A percentile compares a stretch with the other conserved stretches of the same genome.
These are phyloP conservation scores for Platichthys stellatus DNA, from an alignment of 2,113 vertebrate genomes.

Conservation along the genomic window DNA sequence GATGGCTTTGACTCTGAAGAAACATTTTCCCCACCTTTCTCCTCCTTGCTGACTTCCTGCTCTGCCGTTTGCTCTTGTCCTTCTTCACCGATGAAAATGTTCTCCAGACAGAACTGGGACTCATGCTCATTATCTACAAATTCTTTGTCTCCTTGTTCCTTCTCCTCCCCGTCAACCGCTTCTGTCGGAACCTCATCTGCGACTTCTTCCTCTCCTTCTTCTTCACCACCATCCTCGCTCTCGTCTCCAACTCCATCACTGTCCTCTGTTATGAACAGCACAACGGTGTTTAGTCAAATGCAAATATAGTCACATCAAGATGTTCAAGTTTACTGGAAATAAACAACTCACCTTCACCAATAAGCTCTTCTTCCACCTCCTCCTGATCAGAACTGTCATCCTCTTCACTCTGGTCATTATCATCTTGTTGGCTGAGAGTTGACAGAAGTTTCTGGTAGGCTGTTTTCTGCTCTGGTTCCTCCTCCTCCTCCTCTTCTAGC, in stretches of 20 bases:
- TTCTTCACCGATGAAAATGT: constrained; percentile 85
- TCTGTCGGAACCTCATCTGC: constrained; percentile 53
- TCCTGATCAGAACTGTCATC: constrained; percentile 75
- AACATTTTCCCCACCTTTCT: neutral
- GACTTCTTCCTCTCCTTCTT: constrained; percentile 63
- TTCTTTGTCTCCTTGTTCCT: constrained; percentile 67
- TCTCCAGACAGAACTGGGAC: constrained; percentile 93
- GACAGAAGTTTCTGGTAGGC: constrained; percentile 93
- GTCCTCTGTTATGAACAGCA: constrained; percentile 25
- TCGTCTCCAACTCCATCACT: constrained; percentile 49
- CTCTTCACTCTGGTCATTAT: constrained; percentile 77
- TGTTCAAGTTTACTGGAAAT: neutral
- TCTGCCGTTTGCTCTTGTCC: constrained; percentile 44
- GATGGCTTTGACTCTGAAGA: neutral
- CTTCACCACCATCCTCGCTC: constrained; percentile 65
- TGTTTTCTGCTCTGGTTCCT: constrained; percentile 85
- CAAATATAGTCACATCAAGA: neutral
- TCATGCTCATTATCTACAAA: constrained; percentile 90
- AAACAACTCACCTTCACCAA: constrained; percentile 54
- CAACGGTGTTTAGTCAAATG: neutral
- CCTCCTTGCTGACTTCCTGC: constrained; percentile 52
- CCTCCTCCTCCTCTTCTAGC: constrained; percentile 76
- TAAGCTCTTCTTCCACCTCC: constrained; percentile 68
- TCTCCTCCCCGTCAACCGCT: constrained; percentile 13
- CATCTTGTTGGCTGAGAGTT: constrained; percentile 80